Base-by-base conservation (phyloP, 30 jellyfish, hydroid and myxozoan genomes). In the Aurelia aurita complex sp. Pacific region DNA sequence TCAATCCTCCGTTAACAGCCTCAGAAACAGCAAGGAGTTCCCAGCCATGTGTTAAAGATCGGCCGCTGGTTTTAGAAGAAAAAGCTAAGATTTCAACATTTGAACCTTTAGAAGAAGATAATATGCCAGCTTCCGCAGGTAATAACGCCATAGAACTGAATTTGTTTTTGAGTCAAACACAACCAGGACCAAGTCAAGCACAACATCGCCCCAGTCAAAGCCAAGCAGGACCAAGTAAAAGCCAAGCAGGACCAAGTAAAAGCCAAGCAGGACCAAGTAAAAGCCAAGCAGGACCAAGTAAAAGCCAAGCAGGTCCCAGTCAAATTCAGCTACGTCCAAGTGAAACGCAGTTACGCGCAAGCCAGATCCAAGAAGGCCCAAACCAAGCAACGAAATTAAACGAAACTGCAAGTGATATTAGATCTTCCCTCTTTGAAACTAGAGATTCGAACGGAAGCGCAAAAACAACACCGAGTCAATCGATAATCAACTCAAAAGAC, bases 151-250 rank as follows among this genome's bases (percentile, higher is more conserved):
- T 13, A 52, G 29, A 36, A 63, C 73, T 23, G 16, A 79, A 79
- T n/a, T 52, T 79, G 63, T 79, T 79, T 65, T 55, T 79, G 10
- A 79, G 89, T 35, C 89, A 79, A 55, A 79, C 89, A 2, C 89
- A 79, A 43, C 68, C 33, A 23, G 87, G 29, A 16, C 32, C 87
- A 35, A 73, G 57, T 51, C 82, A 43, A 46, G 57, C 57, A 46
- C 57, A 46, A 46, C 57, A 46, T 46, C 57, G 15, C 57, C 14
- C 57, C 6, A n/a, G 36, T 61, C 36, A 61, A 13, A 13, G 13
- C 36, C 32, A 61, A 59, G 29, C 3, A 13, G 18, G 18, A 3
- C 68, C 18, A 59, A 59, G 9, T 59, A 3, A 59, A 18, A 18
- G 18, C 29, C 4, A 13, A 2, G 11, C 3, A 18, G 68, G 29